These are phyloP conservation scores for Lottia scabra DNA, from an alignment of 2,888 invertebrate genomes.

Conservation along the genomic window DNA sequence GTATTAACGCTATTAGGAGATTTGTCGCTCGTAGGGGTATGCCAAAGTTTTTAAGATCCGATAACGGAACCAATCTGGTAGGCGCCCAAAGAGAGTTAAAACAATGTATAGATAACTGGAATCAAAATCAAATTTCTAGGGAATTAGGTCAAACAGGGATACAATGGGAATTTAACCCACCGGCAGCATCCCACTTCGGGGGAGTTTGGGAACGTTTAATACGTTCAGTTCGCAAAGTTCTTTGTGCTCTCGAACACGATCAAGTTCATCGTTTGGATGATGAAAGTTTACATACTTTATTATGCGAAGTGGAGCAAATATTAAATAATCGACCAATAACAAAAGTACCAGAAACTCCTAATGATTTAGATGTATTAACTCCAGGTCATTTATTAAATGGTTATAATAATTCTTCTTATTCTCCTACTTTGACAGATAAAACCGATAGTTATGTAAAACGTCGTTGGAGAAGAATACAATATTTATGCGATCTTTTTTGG, in stretches of 20 bases:
- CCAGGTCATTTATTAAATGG: conserved; percentile 32
- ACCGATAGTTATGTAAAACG: conserved; percentile 22
- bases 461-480: conserved; percentile 8
- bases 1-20: conserved; percentile 24
- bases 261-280: conserved; percentile 25
- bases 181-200: conserved; percentile 29
- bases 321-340: conserved; percentile 31
- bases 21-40: conserved; percentile 25
- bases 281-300: conserved; percentile 28
- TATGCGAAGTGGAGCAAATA: conserved; percentile 32
- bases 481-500: not conserved
- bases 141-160: conserved; percentile 22
- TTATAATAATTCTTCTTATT: not conserved
- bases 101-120: conserved; percentile 24
- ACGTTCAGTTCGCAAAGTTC: conserved; percentile 24
- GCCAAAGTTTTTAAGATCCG: conserved; percentile 12
- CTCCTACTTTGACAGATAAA: conserved; percentile 23
- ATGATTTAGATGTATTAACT: conserved; percentile 27
- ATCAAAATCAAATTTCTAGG: conserved; percentile 19
- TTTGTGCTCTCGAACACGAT: conserved; percentile 18
- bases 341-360: conserved; percentile 15
- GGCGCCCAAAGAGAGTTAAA: conserved; percentile 27
- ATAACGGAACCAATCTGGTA: conserved; percentile 32
- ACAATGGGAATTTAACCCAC: conserved; percentile 34
- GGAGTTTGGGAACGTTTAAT: conserved; percentile 37